Percentiles rank a stretch among this genome's conserved stretches.
Evolutionary conservation across 2,113 vertebrate genomes (phyloP).

Genomic region (Protobothrops mucrosquamatus): DNA sequence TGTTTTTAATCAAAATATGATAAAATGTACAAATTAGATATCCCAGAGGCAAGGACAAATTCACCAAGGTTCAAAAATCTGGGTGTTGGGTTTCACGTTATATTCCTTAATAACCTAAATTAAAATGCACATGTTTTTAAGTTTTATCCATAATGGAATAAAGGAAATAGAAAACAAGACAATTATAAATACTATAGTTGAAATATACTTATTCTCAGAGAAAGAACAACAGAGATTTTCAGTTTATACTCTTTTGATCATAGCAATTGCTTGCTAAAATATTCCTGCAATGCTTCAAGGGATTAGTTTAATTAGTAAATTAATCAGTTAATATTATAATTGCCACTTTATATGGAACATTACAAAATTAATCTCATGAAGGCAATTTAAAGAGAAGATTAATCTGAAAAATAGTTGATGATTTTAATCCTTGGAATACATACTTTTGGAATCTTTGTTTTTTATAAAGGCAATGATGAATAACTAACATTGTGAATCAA

Average conservation of each 20-base stretch:
- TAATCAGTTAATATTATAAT: background rate
- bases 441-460: background rate
- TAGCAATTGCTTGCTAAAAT: background rate
- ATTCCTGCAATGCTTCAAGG: background rate
- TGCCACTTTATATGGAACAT: background rate
- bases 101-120: background rate
- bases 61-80: background rate
- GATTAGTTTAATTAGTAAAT: conserved; percentile 12
- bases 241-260: background rate
- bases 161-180: background rate
- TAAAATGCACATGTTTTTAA: background rate
- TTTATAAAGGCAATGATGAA: background rate
- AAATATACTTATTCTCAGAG: background rate
- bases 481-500: background rate
- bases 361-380: background rate
- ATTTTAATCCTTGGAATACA: background rate
- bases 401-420: background rate
- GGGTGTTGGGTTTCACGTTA: background rate
- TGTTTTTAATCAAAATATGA: background rate
- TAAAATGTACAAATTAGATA: background rate
- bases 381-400: background rate
- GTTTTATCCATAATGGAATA: background rate
- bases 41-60: background rate
- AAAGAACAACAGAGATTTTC: background rate
- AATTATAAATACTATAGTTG: background rate